Evolutionary conservation across 1,140 invertebrate genomes (phyloP).

Genomic region (Scaptodrosophila lebanonensis): DNA sequence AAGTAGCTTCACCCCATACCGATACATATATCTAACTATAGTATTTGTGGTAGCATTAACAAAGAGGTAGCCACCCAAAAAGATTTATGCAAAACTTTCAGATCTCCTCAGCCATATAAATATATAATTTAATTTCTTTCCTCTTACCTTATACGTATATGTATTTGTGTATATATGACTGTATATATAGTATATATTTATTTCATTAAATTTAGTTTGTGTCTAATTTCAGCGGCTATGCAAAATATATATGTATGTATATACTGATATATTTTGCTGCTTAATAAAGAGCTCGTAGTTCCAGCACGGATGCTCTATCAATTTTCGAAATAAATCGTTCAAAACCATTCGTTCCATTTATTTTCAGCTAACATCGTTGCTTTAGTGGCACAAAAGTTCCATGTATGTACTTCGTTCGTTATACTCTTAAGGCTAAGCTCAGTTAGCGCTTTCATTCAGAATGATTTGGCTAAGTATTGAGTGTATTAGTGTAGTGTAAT

Average conservation of each 20-base stretch:
- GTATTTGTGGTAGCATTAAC: too few species aligned
- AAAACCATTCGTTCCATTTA: constrained; percentile 61
- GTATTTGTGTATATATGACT: constrained; percentile 14
- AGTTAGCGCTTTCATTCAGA: constrained; percentile 34
- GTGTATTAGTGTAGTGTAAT: background rate
- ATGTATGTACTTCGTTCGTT: constrained; percentile 37
- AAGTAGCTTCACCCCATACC: too few species aligned
- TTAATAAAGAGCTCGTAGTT: constrained; percentile 7
- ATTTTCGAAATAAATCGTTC: constrained; percentile 42
- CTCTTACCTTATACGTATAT: constrained; percentile 30
- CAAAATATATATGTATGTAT: constrained; percentile 40
- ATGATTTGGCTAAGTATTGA: constrained; percentile 27
- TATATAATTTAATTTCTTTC: too few species aligned
- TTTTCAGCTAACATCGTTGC: constrained; percentile 64
- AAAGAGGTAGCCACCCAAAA: too few species aligned
- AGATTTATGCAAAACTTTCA: too few species aligned
- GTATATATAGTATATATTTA: constrained; percentile 12
- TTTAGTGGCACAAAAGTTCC: constrained; percentile 62
- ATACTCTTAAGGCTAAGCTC: constrained; percentile 51
- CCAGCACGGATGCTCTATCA: constrained; percentile 8
- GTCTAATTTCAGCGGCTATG: constrained; percentile 59
- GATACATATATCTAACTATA: too few species aligned
- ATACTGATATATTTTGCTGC: constrained; percentile 17
- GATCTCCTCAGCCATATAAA: too few species aligned
- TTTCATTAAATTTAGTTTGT: constrained; percentile 38